phyloP scores from a whole-genome alignment of 2,888 invertebrate species.

The Carcina quercana region DNA sequence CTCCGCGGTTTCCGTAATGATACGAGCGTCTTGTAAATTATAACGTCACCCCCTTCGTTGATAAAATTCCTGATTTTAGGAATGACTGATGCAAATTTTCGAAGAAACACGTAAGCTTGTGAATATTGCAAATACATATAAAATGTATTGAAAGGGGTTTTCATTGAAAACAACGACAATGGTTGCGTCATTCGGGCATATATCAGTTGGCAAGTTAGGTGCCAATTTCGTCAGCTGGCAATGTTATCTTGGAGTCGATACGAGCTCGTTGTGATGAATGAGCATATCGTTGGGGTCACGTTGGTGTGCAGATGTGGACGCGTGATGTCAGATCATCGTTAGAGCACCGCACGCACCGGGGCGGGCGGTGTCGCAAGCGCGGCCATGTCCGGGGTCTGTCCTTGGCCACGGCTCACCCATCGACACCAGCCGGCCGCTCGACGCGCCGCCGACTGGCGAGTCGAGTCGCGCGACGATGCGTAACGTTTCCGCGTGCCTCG shows the following conservation, averaged over 20 bases:
- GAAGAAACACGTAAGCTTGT: slow-evolving; percentile 1
- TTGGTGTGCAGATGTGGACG: slow-evolving; percentile 11
- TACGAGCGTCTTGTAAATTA: slow-evolving; percentile 1
- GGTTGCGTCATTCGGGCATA: slow-evolving; percentile 26
- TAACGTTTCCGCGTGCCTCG: slow-evolving; percentile 52
- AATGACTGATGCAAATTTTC: slow-evolving; percentile 3
- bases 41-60: slow-evolving; percentile 1
- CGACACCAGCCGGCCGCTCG: slow-evolving; percentile 22
- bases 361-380: slow-evolving; percentile 29
- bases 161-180: slow-evolving; percentile 24
- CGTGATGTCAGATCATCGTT: slow-evolving; percentile 14
- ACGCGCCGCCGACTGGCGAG: slow-evolving; percentile 14
- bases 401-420: slow-evolving; percentile 44
- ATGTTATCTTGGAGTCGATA: slow-evolving; percentile 29
- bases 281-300: not conserved
- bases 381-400: slow-evolving; percentile 41
- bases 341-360: slow-evolving; percentile 28
- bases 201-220: slow-evolving; percentile 36
- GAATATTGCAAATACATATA: not conserved
- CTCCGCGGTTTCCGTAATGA: slow-evolving; percentile 13
- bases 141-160: not conserved
- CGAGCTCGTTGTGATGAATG: slow-evolving; percentile 5
- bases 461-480: slow-evolving; percentile 41
- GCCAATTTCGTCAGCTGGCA: slow-evolving; percentile 40
- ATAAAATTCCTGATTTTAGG: not conserved